Conservation (phyloP, 1,140 invertebrate species). For the Drosophila nasuta region DNA sequence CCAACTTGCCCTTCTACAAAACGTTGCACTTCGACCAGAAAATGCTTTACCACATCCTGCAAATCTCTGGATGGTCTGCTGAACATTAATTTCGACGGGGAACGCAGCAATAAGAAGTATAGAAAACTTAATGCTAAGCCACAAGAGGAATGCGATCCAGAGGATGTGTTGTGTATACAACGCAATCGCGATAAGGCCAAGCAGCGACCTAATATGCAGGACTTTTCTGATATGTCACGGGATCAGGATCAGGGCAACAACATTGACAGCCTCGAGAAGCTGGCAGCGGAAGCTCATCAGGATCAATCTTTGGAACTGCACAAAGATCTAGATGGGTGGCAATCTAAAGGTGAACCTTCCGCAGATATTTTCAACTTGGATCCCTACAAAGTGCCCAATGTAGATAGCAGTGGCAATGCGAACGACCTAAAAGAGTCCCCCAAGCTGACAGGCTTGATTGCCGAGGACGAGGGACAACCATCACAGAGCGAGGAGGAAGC, state of each 20-base stretch:
- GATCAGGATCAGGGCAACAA: not conserved
- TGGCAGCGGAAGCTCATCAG: constrained; percentile 20
- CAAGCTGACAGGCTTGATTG: constrained; percentile 8
- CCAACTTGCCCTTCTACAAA: constrained; percentile 25
- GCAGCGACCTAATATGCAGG: constrained; percentile 3
- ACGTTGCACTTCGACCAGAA: constrained; percentile 22
- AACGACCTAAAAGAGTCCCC: constrained; percentile 26
- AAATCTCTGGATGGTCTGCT: constrained; percentile 10
- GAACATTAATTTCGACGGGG: constrained; percentile 36
- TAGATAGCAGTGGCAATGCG: not conserved
- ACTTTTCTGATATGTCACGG: constrained; percentile 13
- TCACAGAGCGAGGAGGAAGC: constrained; percentile 2
- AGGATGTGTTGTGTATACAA: constrained; percentile 52
- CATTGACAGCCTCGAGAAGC: constrained; percentile 31
- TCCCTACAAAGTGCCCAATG: constrained; percentile 11
- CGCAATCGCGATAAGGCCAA: constrained; percentile 13
- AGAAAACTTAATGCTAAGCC: constrained; percentile 4
- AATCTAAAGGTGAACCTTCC: constrained; percentile 13
- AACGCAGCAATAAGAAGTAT: constrained; percentile 14
- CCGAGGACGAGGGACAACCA: constrained; percentile 15
- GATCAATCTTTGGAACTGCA: constrained; percentile 11
- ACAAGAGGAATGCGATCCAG: constrained; percentile 41
- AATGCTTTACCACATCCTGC: constrained; percentile 5
- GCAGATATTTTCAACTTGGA: constrained; percentile 20
- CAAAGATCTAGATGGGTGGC: constrained; percentile 33